These are phyloP conservation scores for Aplysia californica DNA, from an alignment of 1,140 invertebrate genomes.

Conservation along the genomic window DNA sequence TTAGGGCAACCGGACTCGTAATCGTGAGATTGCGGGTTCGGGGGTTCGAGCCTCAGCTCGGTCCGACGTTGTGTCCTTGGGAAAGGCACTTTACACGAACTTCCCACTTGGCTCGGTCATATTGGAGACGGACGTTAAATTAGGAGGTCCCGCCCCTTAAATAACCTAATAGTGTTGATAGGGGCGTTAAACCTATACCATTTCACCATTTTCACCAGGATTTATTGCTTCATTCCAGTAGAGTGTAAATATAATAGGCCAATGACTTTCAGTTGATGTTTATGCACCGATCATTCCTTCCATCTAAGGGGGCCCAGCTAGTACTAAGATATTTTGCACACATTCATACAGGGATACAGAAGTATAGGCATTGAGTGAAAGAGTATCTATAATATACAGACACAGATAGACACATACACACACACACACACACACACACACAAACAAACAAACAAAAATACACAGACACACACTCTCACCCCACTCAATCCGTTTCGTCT, in stretches of 20 bases:
- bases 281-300: neutral
- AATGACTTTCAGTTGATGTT: too few species aligned
- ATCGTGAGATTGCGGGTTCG: too few species aligned
- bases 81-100: too few species aligned
- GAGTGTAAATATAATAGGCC: neutral
- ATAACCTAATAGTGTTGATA: neutral
- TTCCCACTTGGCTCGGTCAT: too few species aligned
- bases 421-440: neutral
- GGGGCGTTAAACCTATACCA: neutral
- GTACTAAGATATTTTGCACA: neutral
- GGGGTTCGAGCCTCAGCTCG: too few species aligned
- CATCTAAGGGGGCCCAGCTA: neutral
- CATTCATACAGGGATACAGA: neutral
- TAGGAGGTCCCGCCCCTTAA: too few species aligned
- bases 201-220: neutral
- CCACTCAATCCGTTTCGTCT: neutral
- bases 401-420: neutral
- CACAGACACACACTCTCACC: neutral
- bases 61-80: too few species aligned
- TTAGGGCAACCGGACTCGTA: too few species aligned
- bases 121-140: too few species aligned
- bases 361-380: too few species aligned
- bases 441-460: neutral
- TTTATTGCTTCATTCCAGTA: neutral
- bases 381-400: too few species aligned